Percentiles rank a stretch among this genome's conserved stretches.
phyloP scores from a whole-genome alignment of 2,113 vertebrate species.

The Corythornis vintsioides region DNA sequence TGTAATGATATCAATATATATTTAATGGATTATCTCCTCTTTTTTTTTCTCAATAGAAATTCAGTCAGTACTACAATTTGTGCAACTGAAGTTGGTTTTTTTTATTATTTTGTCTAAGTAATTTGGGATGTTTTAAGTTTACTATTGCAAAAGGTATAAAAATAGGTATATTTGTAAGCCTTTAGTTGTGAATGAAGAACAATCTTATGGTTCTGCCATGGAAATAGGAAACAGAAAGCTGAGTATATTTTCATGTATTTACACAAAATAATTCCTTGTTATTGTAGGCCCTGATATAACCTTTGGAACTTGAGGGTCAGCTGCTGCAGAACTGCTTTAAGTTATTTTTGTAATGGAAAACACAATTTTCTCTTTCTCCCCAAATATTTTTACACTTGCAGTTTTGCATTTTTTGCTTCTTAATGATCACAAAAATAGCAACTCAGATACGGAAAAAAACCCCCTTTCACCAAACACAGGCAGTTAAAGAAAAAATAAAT shows the following conservation, averaged over 20 bases:
- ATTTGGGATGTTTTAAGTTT: not conserved
- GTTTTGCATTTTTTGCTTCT: not conserved
- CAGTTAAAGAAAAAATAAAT: not conserved
- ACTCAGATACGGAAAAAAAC: not conserved
- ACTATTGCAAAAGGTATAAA: too few species aligned
- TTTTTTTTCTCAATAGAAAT: not conserved
- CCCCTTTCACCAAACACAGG: not conserved
- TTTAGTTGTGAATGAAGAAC: not conserved
- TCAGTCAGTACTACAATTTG: not conserved
- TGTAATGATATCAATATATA: accelerated
- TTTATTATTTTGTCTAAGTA: not conserved
- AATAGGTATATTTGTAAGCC: not conserved
- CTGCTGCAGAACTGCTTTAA: not conserved
- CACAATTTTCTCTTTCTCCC: not conserved
- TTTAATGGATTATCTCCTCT: not conserved
- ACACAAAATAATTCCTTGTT: not conserved
- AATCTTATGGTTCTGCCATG: not conserved
- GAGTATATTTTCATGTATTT: not conserved
- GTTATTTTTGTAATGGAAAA: not conserved
- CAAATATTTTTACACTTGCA: not conserved
- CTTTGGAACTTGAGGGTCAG: not conserved
- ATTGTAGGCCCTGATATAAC: not conserved
- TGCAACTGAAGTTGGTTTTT: not conserved
- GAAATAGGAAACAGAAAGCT: not conserved
- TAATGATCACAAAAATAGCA: not conserved